Conservation (phyloP, 2,797 vertebrate genomes). For the Rhynchonycteris naso region DNA sequence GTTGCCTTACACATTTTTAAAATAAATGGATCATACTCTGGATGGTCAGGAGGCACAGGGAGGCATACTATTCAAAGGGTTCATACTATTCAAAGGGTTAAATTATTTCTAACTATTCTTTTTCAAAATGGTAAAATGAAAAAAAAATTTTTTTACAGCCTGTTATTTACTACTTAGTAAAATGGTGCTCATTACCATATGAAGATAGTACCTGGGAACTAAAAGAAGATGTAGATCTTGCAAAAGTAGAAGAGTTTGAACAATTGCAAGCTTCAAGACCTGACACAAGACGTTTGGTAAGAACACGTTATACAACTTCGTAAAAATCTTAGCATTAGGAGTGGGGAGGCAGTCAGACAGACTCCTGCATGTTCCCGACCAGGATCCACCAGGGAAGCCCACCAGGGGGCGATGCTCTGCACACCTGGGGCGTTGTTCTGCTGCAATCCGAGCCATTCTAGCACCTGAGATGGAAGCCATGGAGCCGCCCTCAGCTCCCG, state of each 20-base stretch:
- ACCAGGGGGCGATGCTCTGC: too few relatives aligned
- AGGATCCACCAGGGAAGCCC: too few relatives aligned
- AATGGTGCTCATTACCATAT: conserved; percentile 99
- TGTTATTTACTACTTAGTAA: conserved; percentile 99
- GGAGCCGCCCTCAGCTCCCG: too few relatives aligned
- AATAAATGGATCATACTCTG: too few relatives aligned
- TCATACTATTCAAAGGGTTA: neutral
- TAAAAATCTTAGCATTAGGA: neutral
- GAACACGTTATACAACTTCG: conserved; percentile 64
- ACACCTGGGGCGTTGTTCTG: too few relatives aligned
- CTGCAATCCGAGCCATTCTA: too few relatives aligned
- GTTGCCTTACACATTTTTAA: too few relatives aligned
- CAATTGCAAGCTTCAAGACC: conserved; percentile 95
- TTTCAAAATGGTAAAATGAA: conserved; percentile 81
- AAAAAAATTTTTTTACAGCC: conserved; percentile 88
- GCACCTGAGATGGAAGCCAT: too few relatives aligned
- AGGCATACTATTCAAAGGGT: too few relatives aligned
- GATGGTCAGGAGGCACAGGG: too few relatives aligned
- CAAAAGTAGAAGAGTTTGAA: conserved; percentile 99
- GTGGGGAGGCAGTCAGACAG: too few relatives aligned
- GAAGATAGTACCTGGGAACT: conserved; percentile 99
- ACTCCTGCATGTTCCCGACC: too few relatives aligned
- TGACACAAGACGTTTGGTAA: conserved; percentile 94
- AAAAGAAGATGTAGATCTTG: conserved; percentile 98
- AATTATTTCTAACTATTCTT: neutral